These are phyloP conservation scores for Cydia amplana DNA, from an alignment of 1,140 invertebrate species.

Conservation along the genomic window DNA sequence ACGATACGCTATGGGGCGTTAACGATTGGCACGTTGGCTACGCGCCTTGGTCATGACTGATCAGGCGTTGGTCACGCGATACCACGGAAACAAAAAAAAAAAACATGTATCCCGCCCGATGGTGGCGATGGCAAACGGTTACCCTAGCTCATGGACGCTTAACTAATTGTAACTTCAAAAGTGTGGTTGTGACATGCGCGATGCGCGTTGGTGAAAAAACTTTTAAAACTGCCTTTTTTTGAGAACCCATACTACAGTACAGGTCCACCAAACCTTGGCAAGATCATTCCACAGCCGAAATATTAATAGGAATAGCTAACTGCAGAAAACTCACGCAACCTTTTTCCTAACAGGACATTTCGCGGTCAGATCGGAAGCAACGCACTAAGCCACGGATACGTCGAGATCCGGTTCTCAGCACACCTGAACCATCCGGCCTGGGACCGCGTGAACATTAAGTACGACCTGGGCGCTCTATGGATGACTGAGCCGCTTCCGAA, in stretches of 20 bases:
- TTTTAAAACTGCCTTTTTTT: too few relatives aligned
- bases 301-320: neutral
- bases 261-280: neutral
- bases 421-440: neutral
- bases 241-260: neutral
- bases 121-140: too few relatives aligned
- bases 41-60: too few relatives aligned
- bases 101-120: too few relatives aligned
- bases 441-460: neutral
- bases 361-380: constrained; percentile 1
- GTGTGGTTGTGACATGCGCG: too few relatives aligned
- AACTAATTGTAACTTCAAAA: too few relatives aligned
- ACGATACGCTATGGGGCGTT: too few relatives aligned
- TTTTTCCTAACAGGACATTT: neutral
- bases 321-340: neutral
- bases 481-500: neutral
- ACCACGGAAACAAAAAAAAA: too few relatives aligned
- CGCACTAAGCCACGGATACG: neutral
- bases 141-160: neutral
- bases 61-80: too few relatives aligned
- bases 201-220: too few relatives aligned
- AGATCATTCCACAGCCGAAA: too few relatives aligned
- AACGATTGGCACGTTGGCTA: too few relatives aligned
- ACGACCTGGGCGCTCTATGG: neutral
- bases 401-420: neutral